A percentile compares a stretch with the other conserved stretches of the same genome.
These are phyloP conservation scores for Drosophila pseudoobscura DNA, from an alignment of 1,140 invertebrate genomes.

Conservation along the genomic window DNA sequence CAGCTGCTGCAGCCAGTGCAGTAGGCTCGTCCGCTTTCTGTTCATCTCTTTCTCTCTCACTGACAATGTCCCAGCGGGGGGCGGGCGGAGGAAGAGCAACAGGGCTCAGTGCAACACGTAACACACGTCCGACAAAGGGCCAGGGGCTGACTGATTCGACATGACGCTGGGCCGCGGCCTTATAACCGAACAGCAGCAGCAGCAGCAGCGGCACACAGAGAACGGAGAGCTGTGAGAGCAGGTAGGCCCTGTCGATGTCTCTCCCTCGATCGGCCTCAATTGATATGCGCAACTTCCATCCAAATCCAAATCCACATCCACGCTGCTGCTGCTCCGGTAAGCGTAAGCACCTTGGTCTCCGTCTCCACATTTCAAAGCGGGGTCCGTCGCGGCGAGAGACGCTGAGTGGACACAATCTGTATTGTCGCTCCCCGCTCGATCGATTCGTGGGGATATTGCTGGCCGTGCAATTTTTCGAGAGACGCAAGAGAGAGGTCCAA, in stretches of 20 bases:
- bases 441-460: conserved; percentile 35
- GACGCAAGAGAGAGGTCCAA: neutral
- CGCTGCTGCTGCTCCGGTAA: too few relatives aligned
- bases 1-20: conserved; percentile 39
- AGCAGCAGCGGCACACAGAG: too few relatives aligned
- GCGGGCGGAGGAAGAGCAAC: conserved; percentile 26
- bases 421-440: conserved; percentile 29
- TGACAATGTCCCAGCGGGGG: conserved; percentile 28
- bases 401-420: conserved; percentile 60
- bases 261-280: conserved; percentile 12
- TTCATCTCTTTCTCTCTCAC: conserved; percentile 14
- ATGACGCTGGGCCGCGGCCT: conserved; percentile 54
- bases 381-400: conserved; percentile 10
- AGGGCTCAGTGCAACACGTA: conserved; percentile 22
- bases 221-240: too few relatives aligned
- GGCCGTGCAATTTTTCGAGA: conserved; percentile 53
- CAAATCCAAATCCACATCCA: conserved; percentile 7
- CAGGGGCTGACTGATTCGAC: conserved; percentile 62
- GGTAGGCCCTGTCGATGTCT: conserved; percentile 10
- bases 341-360: too few relatives aligned
- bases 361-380: conserved; percentile 9
- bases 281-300: conserved; percentile 38
- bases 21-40: conserved; percentile 28
- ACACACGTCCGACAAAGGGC: conserved; percentile 53
- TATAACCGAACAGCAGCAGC: conserved; percentile 46